These are phyloP conservation scores for Lampropteryx suffumata DNA, from an alignment of 2,888 invertebrate genomes.

Conservation along the genomic window DNA sequence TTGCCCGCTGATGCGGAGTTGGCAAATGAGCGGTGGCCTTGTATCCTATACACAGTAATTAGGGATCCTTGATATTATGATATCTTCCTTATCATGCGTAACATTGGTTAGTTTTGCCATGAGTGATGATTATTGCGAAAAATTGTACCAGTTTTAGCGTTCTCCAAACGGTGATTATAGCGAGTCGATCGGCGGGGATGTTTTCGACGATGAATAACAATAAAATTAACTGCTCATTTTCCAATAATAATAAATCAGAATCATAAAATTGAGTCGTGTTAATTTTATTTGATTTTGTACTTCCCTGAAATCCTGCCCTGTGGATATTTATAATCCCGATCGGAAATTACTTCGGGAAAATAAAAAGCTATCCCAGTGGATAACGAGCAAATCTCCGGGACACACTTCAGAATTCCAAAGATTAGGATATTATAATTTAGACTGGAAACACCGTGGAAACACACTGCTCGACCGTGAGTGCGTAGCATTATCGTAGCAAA, in stretches of 20 bases:
- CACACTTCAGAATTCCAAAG: neutral
- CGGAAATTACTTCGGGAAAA: slow-evolving; percentile 20
- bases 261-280: slow-evolving; percentile 1
- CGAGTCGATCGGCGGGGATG: neutral
- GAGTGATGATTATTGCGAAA: too few species aligned
- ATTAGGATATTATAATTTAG: neutral
- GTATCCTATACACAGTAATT: too few species aligned
- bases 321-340: slow-evolving; percentile 26
- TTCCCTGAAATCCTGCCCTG: slow-evolving; percentile 11
- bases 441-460: too few species aligned
- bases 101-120: too few species aligned
- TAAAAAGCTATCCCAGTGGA: slow-evolving; percentile 18
- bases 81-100: too few species aligned
- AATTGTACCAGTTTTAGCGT: too few species aligned
- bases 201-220: neutral
- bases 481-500: too few species aligned
- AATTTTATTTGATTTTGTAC: slow-evolving; percentile 1
- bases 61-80: too few species aligned
- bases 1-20: slow-evolving; percentile 11
- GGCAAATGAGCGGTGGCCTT: too few species aligned
- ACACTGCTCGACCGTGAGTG: too few species aligned
- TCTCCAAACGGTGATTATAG: neutral
- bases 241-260: slow-evolving; percentile 3
- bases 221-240: neutral
- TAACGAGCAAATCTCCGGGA: slow-evolving; percentile 7